Evolutionary conservation across 2,888 invertebrate species (phyloP), one percentile per base, ranked within the genome.

Genomic region (Scrobipalpa atriplicella): DNA sequence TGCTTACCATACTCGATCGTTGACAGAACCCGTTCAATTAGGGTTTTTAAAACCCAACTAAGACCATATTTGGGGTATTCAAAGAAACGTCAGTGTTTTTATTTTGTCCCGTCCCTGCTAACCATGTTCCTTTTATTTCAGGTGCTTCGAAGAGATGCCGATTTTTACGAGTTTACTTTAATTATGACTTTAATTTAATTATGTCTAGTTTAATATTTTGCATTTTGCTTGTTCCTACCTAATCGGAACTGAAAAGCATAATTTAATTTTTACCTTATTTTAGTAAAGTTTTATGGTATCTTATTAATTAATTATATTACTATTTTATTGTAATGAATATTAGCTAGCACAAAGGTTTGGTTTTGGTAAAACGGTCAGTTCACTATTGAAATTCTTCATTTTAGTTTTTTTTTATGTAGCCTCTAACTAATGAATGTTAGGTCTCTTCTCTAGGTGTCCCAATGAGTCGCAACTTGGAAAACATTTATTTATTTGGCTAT

Each of bases 91-190:
- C n/a, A n/a, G n/a, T n/a, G n/a, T n/a, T n/a, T n/a, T n/a, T n/a
- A n/a, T n/a, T n/a, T n/a, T n/a, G n/a, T n/a, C n/a, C n/a, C n/a
- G n/a, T n/a, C n/a, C n/a, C n/a, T n/a, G n/a, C 29, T 29, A 5
- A 29, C 29, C 29, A 29, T 29, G 29, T 29, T 29, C 29, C 29
- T 29, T 29, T 29, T 29, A 29, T 29, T 29, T 29, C 29, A 29
- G 29, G 29, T 29, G 29, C 29, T 29, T 29, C n/a, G 29, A 29
- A 29, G 5, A 3, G 29, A 29, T 29, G 71, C 72, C 67, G 68
- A 69, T 75, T 76, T 74, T 76, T 61, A 75, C 73, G 67, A 69
- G 74, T 75, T 72, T 70, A 75, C 29, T 29, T 29, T 56, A 71
- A 73, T 75, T 73, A 73, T 71, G 62, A 64, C 29, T 66, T 62